Percentiles rank a stretch among this genome's conserved stretches.
These are phyloP conservation scores for Eupithecia exiguata DNA, from an alignment of 2,888 invertebrate species.

Conservation along the genomic window DNA sequence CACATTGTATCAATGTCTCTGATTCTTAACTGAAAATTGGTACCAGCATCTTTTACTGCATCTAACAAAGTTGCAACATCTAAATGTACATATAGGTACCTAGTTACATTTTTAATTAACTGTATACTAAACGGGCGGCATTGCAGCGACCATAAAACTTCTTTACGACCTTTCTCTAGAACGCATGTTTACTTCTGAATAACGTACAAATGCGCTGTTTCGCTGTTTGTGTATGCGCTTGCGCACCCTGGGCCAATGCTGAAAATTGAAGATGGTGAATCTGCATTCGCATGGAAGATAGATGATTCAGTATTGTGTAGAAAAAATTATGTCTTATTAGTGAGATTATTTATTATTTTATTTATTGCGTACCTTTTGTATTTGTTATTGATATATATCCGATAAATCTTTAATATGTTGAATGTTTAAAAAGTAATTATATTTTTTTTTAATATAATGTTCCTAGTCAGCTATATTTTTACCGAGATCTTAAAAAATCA, in stretches of 20 bases:
- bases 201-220: background rate
- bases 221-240: background rate
- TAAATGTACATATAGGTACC: background rate
- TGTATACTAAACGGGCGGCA: background rate
- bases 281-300: background rate
- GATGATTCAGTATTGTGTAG: too few species aligned
- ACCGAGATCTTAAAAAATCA: too few species aligned
- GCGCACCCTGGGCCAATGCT: background rate
- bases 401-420: too few species aligned
- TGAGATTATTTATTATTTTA: too few species aligned
- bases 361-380: too few species aligned
- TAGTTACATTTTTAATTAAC: constrained; percentile 3
- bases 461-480: too few species aligned
- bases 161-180: constrained; percentile 43
- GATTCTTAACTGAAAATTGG: too few species aligned
- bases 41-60: background rate
- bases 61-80: constrained; percentile 1
- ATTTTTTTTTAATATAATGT: too few species aligned
- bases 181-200: constrained; percentile 10
- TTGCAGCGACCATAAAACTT: constrained; percentile 26
- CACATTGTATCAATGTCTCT: too few species aligned
- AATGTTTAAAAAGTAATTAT: too few species aligned
- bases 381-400: too few species aligned
- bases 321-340: too few species aligned
- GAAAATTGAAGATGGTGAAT: background rate